Base-by-base conservation (phyloP, 23 tunicate genomes). In the Diplosoma virens region DNA sequence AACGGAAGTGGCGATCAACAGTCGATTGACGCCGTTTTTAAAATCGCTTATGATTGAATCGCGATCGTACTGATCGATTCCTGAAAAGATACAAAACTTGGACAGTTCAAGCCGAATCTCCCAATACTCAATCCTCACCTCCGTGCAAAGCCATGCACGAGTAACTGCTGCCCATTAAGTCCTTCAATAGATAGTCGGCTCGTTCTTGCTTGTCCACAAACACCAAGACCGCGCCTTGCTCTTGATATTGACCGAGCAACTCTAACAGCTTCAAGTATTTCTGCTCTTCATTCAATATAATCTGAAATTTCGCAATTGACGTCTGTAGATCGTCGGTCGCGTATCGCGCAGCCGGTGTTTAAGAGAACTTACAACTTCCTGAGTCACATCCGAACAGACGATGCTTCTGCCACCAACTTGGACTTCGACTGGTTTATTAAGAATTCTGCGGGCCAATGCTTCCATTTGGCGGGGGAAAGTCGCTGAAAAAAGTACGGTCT, bases 401-500 rank as follows among this genome's bases (percentile, higher is more conserved):
- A 95, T 83, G 54, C 96, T 89, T 48, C 95, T 66, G 5, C 99
- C 99, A 0, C 99, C 99, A 46, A 95, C 93, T 76, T 89, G 95
- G 14, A 95, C 93, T 63, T 95, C 96, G 79, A 95, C 48, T 17
- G 99, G 99, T 69, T 89, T 95, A 71, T 60, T 81, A 20, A 95
- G 76, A 28, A 89, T 89, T 28, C 82, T 75, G 34, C 99, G 77
- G 33, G 99, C 99, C 0, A 95, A 85, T 17, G 96, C 99, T 71
- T 95, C 99, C 99, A 95, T 95, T 32, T 89, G 95, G 20, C 99
- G 95, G 17, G 96, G 96, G 45, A 95, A 95, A 18, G 99, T 95
- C 41, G 99, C 99, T 16, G 96, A 89, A 58, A 95, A 95, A 68
- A 95, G 84, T 20, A 95, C 99, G 23, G 87, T 83, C 66, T 95